Evolutionary conservation across 2,797 vertebrate species (phyloP).

Genomic region (Adrianichthys oophorus): DNA sequence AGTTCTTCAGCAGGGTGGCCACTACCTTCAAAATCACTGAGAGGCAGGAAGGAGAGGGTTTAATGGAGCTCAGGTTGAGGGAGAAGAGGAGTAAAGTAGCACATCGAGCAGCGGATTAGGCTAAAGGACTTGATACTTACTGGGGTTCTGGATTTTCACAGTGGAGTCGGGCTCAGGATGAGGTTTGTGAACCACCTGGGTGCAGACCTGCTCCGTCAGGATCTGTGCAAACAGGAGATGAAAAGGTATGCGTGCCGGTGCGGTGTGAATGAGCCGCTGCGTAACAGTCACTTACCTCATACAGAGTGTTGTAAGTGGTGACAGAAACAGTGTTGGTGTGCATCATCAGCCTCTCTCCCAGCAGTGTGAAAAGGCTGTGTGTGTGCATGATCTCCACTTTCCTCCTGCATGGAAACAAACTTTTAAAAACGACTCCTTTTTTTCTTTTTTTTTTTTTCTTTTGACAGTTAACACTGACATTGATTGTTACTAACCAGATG

Average conservation of each 20-base stretch:
- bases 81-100: slow-evolving; percentile 5
- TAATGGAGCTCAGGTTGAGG: neutral
- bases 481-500: slow-evolving; percentile 40
- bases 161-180: slow-evolving; percentile 98
- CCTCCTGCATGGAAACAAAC: slow-evolving; percentile 75
- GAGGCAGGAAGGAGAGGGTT: slow-evolving; percentile 1
- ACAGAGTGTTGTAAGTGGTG: slow-evolving; percentile 98
- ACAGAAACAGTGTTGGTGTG: slow-evolving; percentile 97
- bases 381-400: slow-evolving; percentile 99
- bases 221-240: slow-evolving; percentile 78
- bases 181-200: slow-evolving; percentile 98
- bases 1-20: slow-evolving; percentile 96
- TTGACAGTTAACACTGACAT: slow-evolving; percentile 32
- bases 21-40: slow-evolving; percentile 99
- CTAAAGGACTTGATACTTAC: slow-evolving; percentile 74
- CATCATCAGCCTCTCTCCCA: slow-evolving; percentile 96
- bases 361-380: slow-evolving; percentile 96
- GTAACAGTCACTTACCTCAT: slow-evolving; percentile 83
- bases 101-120: slow-evolving; percentile 8
- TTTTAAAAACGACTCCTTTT: slow-evolving; percentile 3
- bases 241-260: neutral
- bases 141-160: slow-evolving; percentile 99
- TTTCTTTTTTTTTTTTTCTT: neutral
- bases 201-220: slow-evolving; percentile 98
- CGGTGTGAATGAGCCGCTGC: slow-evolving; percentile 5